A percentile compares a stretch with the other conserved stretches of the same genome.
Conservation (phyloP, 1,140 invertebrate species). For the Phymorhynchus buccinoides region DNA sequence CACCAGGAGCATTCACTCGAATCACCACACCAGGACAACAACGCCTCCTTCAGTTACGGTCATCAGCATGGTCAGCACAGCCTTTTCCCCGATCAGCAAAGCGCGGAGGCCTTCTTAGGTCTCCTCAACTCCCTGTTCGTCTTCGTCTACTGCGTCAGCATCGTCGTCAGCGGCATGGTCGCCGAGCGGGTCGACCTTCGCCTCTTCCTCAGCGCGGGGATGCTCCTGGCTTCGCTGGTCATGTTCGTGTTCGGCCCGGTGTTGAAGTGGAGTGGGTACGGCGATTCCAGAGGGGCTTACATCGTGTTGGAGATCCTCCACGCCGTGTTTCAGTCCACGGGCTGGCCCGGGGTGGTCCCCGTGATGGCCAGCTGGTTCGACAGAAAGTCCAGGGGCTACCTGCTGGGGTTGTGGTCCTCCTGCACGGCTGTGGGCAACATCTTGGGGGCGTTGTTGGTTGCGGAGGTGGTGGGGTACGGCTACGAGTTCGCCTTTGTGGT, state of each 20-base stretch:
- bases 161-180: slow-evolving; percentile 12
- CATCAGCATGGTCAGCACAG: slow-evolving; percentile 34
- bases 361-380: slow-evolving; percentile 97
- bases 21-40: background rate
- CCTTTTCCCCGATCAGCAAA: slow-evolving; percentile 68
- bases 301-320: slow-evolving; percentile 80
- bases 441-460: slow-evolving; percentile 73
- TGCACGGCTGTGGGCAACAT: slow-evolving; percentile 77
- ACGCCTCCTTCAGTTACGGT: background rate
- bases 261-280: slow-evolving; percentile 72
- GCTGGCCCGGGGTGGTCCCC: slow-evolving; percentile 91
- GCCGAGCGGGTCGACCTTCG: slow-evolving; percentile 26
- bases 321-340: slow-evolving; percentile 92
- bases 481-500: slow-evolving; percentile 76
- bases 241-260: slow-evolving; percentile 75
- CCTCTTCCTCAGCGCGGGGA: slow-evolving; percentile 11
- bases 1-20: too few species aligned
- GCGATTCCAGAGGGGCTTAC: slow-evolving; percentile 74
- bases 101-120: slow-evolving; percentile 75
- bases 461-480: slow-evolving; percentile 72
- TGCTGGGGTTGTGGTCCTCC: slow-evolving; percentile 75
- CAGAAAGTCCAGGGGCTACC: slow-evolving; percentile 78
- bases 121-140: slow-evolving; percentile 76
- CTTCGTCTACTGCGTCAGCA: slow-evolving; percentile 73
- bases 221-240: background rate